A percentile compares a stretch with the other conserved stretches of the same genome.
These are phyloP conservation scores for Xestia xanthographa DNA, from an alignment of 2,888 invertebrate species.

Conservation along the genomic window DNA sequence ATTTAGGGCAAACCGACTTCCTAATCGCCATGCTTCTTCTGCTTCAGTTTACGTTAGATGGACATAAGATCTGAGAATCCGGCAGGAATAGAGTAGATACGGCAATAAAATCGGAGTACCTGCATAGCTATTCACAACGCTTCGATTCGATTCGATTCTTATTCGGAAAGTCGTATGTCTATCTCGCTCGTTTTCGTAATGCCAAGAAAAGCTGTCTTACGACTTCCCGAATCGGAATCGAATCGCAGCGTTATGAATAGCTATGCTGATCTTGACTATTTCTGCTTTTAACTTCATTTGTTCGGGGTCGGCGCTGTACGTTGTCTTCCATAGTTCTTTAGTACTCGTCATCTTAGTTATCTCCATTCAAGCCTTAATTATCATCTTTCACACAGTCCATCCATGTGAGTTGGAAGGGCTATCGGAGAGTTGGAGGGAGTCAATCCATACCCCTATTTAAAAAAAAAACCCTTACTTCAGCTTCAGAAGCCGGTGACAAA, in stretches of 20 bases:
- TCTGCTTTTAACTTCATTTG: neutral
- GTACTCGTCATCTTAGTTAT: neutral
- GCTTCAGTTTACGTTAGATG: neutral
- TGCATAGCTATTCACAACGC: too few relatives aligned
- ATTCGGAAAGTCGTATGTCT: too few relatives aligned
- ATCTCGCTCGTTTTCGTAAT: too few relatives aligned
- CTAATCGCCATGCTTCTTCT: neutral
- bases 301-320: neutral
- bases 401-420: too few relatives aligned
- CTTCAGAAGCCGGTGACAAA: too few relatives aligned
- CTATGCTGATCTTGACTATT: neutral
- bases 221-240: too few relatives aligned
- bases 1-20: neutral
- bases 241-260: too few relatives aligned
- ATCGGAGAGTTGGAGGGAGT: too few relatives aligned
- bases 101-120: neutral
- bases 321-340: neutral
- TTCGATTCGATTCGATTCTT: too few relatives aligned
- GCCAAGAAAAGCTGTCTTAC: too few relatives aligned
- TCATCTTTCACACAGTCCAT: neutral
- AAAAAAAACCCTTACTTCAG: too few relatives aligned
- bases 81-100: neutral
- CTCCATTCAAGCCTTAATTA: neutral
- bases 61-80: neutral
- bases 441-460: neutral